Conservation (phyloP, 2,113 vertebrate species). For the Microcebus jonahi region DNA sequence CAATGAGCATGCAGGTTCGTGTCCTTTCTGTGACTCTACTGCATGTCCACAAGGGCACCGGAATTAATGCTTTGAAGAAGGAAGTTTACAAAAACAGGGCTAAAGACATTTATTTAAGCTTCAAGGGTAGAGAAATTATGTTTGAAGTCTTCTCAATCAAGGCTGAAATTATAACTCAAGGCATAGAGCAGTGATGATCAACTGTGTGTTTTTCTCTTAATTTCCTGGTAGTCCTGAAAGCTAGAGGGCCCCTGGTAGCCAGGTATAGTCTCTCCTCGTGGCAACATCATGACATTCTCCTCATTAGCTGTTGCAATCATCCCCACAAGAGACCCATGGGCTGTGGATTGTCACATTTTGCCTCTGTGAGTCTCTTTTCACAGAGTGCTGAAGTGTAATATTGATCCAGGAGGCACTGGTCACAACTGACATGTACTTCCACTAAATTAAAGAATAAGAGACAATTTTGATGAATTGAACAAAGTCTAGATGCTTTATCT, state of each 20-base stretch:
- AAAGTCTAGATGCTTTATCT: slow-evolving; percentile 74
- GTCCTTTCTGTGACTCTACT: background rate
- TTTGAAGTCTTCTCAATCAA: slow-evolving; percentile 6
- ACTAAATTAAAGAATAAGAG: slow-evolving; percentile 70
- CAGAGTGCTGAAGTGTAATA: slow-evolving; percentile 56
- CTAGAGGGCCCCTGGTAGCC: background rate
- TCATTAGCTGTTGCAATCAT: background rate
- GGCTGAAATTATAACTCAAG: slow-evolving; percentile 1
- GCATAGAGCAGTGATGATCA: background rate
- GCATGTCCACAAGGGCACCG: background rate
- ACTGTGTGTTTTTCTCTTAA: background rate
- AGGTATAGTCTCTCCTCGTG: background rate
- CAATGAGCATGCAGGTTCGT: background rate
- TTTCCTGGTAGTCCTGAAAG: background rate
- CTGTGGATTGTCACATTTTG: slow-evolving; percentile 49
- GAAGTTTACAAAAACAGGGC: background rate
- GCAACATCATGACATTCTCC: background rate
- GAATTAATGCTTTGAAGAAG: background rate
- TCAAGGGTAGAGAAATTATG: slow-evolving; percentile 23
- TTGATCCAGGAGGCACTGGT: slow-evolving; percentile 66
- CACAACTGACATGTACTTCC: slow-evolving; percentile 74
- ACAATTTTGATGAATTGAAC: slow-evolving; percentile 71
- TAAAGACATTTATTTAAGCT: background rate
- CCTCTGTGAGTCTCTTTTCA: slow-evolving; percentile 55
- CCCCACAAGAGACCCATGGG: background rate